A percentile compares a stretch with the other conserved stretches of the same genome.
Conservation (phyloP, 1,140 invertebrate species). For the Maconellicoccus hirsutus region DNA sequence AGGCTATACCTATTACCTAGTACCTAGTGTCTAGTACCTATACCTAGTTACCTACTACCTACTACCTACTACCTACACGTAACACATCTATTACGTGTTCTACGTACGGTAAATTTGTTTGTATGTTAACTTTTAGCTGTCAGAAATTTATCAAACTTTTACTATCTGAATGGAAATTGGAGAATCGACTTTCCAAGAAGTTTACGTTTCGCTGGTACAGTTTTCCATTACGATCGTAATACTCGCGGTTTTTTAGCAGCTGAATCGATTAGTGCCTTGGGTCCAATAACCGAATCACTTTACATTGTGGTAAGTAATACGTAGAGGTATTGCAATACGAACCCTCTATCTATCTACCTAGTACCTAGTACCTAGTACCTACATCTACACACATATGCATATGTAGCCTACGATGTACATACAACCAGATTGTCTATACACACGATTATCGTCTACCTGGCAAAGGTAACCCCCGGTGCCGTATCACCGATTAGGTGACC, state of each 20-base stretch:
- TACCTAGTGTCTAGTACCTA: too few species aligned
- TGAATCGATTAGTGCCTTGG: slow-evolving; percentile 66
- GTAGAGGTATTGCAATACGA: too few species aligned
- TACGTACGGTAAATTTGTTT: background rate
- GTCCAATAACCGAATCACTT: slow-evolving; percentile 76
- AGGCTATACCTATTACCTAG: too few species aligned
- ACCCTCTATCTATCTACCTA: slow-evolving; percentile 1
- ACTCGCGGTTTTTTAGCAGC: slow-evolving; percentile 59
- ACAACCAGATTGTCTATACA: too few species aligned
- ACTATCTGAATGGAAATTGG: slow-evolving; percentile 89
- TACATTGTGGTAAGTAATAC: slow-evolving; percentile 63
- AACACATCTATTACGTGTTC: too few species aligned
- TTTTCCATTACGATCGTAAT: slow-evolving; percentile 77
- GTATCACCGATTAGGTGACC: too few species aligned
- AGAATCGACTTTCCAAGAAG: slow-evolving; percentile 77
- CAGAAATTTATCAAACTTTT: slow-evolving; percentile 66
- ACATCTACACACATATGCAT: too few species aligned
- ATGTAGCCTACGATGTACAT: too few species aligned
- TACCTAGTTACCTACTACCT: too few species aligned
- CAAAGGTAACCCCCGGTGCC: too few species aligned
- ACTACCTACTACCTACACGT: background rate
- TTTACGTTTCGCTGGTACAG: slow-evolving; percentile 63
- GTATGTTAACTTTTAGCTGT: slow-evolving; percentile 47
- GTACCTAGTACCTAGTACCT: too few species aligned
- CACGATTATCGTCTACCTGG: too few species aligned